Base-by-base conservation (phyloP, 2,797 vertebrate genomes). In the Spinibarbus caldwelli region DNA sequence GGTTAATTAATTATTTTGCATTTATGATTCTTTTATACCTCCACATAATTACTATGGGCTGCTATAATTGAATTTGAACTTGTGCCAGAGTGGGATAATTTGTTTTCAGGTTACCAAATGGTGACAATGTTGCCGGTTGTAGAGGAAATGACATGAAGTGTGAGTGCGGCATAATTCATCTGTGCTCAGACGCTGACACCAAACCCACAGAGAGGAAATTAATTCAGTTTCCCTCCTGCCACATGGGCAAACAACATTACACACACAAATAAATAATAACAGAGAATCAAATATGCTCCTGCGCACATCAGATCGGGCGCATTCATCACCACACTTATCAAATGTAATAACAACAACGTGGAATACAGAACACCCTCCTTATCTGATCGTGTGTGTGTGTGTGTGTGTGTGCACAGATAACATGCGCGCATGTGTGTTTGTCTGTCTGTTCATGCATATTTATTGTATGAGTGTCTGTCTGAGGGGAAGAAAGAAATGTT, bases 51-150 rank as follows among this genome's bases (percentile, higher is more conserved):
- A 96, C 96, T 95, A 95, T 95, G 94, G 94, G 93, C 95, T 92
- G 93, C 94, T 97, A 97, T 98, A 98, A 98, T 98, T 98, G 97
- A 97, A 97, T 97, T 95, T 97, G 97, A 99, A 96, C 95, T 93
- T 92, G 93, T 96, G 97, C 97, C 96, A 97, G 96, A 94, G 94
- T 95, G 95, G 96, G 96, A 98, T 98, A 95, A 98, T 99, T 98
- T 97, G 97, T 98, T 98, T 98, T 97, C 96, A 95, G 95, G 94
- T 97, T 96, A 96, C 96, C 96, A 96, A 98, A 98, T 96, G 97
- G 96, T 95, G 97, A 95, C 95, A 96, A 95, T 96, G 95, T 95
- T 96, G 96, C 96, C 95, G 95, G 95, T 94, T 95, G 95, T 96
- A 96, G 95, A 96, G 96, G 96, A 97, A 95, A 95, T 95, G 96